These are phyloP conservation scores for Sebastes diploproa DNA, from an alignment of 2,797 vertebrate species.

Conservation along the genomic window DNA sequence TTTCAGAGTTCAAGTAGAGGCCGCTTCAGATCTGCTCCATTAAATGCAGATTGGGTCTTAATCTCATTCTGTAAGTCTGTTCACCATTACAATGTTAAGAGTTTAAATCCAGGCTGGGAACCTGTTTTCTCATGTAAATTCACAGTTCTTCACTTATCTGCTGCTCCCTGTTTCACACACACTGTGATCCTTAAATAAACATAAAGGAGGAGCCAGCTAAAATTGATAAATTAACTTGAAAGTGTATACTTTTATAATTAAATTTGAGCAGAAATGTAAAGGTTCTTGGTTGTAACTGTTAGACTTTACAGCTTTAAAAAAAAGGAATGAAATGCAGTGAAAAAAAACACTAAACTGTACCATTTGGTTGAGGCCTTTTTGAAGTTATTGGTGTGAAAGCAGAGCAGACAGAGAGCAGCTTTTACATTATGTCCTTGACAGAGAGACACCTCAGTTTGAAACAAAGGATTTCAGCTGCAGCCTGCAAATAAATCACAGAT, in stretches of 20 bases:
- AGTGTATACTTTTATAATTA: neutral
- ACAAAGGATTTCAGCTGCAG: slow-evolving; percentile 20
- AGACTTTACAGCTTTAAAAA: neutral
- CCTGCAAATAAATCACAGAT: neutral
- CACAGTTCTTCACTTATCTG: slow-evolving; percentile 63
- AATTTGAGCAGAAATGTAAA: neutral
- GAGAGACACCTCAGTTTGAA: slow-evolving; percentile 11
- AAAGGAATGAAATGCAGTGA: neutral
- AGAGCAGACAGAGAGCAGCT: neutral
- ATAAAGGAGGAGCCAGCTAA: slow-evolving; percentile 31
- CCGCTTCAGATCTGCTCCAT: slow-evolving; percentile 82
- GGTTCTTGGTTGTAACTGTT: neutral
- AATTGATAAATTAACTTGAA: neutral
- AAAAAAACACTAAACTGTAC: neutral
- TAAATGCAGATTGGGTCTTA: slow-evolving; percentile 84
- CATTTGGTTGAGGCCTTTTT: slow-evolving; percentile 18
- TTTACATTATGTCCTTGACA: neutral
- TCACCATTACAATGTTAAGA: slow-evolving; percentile 84
- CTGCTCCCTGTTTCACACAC: slow-evolving; percentile 65
- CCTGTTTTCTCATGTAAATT: slow-evolving; percentile 85
- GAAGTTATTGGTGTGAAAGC: slow-evolving; percentile 10
- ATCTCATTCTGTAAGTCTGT: slow-evolving; percentile 83
- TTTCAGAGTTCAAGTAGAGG: slow-evolving; percentile 86
- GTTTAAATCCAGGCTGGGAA: slow-evolving; percentile 81
- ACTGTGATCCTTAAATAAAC: slow-evolving; percentile 78